Conservation (phyloP, 2,888 invertebrate species). For the Tethea ocularis region DNA sequence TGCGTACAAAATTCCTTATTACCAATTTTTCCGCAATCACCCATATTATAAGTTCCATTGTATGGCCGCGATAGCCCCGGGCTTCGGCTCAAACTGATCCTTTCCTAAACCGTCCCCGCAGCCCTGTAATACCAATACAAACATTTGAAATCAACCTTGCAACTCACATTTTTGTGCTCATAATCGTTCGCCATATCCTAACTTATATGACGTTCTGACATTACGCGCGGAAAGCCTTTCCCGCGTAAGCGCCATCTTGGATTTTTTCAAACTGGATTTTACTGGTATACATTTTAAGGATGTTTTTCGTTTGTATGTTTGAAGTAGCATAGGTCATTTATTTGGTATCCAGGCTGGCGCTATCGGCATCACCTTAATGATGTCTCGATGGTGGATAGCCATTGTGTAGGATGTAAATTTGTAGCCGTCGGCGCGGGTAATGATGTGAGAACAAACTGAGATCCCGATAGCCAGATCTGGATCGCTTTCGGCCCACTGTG, state of each 20-base stretch:
- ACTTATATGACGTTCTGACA: slow-evolving; percentile 79
- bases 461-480: slow-evolving; percentile 81
- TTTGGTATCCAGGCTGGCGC: slow-evolving; percentile 66
- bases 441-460: slow-evolving; percentile 84
- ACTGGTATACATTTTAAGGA: slow-evolving; percentile 43
- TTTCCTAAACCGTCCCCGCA: slow-evolving; percentile 66
- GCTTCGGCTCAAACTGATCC: slow-evolving; percentile 73
- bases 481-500: slow-evolving; percentile 74
- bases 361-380: slow-evolving; percentile 84
- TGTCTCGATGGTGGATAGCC: slow-evolving; percentile 84
- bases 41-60: slow-evolving; percentile 78
- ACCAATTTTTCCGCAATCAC: slow-evolving; percentile 73
- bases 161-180: slow-evolving; percentile 53
- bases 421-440: slow-evolving; percentile 84
- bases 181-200: slow-evolving; percentile 57
- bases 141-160: slow-evolving; percentile 60
- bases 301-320: slow-evolving; percentile 37
- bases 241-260: slow-evolving; percentile 53
- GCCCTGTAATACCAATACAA: slow-evolving; percentile 41
- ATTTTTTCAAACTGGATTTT: slow-evolving; percentile 37
- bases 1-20: slow-evolving; percentile 49
- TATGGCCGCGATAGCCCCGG: slow-evolving; percentile 71
- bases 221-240: slow-evolving; percentile 37
- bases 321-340: slow-evolving; percentile 52
- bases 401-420: slow-evolving; percentile 84